These are phyloP conservation scores for Osmoderma eremita DNA, from an alignment of 2,888 invertebrate genomes.

Conservation along the genomic window DNA sequence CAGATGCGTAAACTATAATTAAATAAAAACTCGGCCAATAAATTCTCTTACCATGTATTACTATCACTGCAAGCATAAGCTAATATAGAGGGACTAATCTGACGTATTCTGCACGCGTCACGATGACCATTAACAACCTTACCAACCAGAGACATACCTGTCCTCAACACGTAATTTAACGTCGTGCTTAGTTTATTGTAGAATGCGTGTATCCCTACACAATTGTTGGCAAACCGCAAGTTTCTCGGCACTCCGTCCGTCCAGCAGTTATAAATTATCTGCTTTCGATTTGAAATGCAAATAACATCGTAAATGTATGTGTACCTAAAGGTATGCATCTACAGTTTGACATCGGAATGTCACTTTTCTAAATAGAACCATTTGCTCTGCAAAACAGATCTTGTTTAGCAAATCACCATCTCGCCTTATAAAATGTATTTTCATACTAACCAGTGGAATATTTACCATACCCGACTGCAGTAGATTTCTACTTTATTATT, in stretches of 20 bases:
- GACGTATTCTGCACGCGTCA: neutral
- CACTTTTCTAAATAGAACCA: constrained; percentile 32
- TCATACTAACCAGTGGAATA: neutral
- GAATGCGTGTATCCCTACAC: neutral
- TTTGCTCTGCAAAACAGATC: constrained; percentile 5
- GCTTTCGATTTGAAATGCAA: constrained; percentile 40
- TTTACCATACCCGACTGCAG: constrained; percentile 2
- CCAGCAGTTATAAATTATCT: constrained; percentile 34
- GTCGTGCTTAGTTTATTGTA: constrained; percentile 8
- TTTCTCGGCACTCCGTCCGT: constrained; percentile 1
- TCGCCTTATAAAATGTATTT: constrained; percentile 11
- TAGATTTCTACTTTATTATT: too few species aligned
- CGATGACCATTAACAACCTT: neutral
- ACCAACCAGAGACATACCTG: neutral
- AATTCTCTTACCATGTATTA: too few species aligned
- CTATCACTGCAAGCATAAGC: too few species aligned
- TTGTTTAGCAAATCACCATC: constrained; percentile 11
- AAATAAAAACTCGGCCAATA: too few species aligned
- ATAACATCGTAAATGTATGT: constrained; percentile 36
- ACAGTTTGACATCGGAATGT: constrained; percentile 30
- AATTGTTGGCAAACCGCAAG: neutral
- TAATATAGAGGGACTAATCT: too few species aligned
- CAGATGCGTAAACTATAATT: too few species aligned
- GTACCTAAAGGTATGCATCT: constrained; percentile 23
- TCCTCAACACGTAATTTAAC: constrained; percentile 2